Evolutionary conservation across 2,888 invertebrate species (phyloP), one percentile per base, ranked within the genome.

Genomic region (Harpagoxenus sublaevis): DNA sequence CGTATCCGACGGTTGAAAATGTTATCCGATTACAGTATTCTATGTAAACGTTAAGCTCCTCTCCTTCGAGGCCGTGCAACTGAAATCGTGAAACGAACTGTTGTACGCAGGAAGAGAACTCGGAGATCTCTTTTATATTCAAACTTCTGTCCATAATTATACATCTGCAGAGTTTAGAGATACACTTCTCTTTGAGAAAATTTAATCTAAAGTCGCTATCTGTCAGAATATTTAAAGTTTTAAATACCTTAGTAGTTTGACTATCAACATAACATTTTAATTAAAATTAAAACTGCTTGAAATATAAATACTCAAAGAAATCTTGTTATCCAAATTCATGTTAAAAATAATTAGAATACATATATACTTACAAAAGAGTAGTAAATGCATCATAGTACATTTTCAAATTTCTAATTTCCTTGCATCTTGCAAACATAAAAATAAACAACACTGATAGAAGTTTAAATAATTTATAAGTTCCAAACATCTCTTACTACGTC

Each of bases 11-110:
- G 85, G 89, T 89, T 89, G 65, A 83, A 79, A 75, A 84, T 85
- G 82, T 89, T 88, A 89, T 89, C 89, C 88, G 84, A 88, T 89
- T 89, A 89, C 84, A 79, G 60, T n/a, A 23, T 48, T 71, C 73
- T 45, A 35, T 62, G 51, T 62, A 81, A 78, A 68, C 55, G 31
- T 57, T 73, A 60, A 81, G 39, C 79, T 51, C 9, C 28, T 81
- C 60, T 73, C 28, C 28, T 12, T 8, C 45, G 78, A 78, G 42
- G 8, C n/a, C 55, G 68, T 12, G 55, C 55, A 66, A 66, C 42
- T 42, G 68, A 78, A 78, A 77, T 77, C 66, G 51, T 23, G 8
- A 57, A 23, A 8, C 60, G 8, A 60, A 18, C 2, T 55, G 23
- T 55, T 51, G 28, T 31, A 53, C 23, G 57, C 48, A 0, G 23